phyloP scores from a whole-genome alignment of 1,140 invertebrate genomes.

The Halictus rubicundus region DNA sequence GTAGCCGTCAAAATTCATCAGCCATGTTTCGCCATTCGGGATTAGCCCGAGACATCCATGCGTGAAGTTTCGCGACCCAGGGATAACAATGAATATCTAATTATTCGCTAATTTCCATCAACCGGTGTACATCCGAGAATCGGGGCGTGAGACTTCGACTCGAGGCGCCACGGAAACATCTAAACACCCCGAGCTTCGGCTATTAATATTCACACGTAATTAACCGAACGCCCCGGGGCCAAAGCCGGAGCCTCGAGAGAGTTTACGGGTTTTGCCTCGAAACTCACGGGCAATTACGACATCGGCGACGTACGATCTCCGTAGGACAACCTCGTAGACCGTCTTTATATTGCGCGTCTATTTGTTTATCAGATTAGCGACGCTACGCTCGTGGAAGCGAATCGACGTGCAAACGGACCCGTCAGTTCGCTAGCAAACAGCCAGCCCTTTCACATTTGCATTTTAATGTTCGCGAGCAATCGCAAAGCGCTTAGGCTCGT shows the following conservation, averaged over 20 bases:
- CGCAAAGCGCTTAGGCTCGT: not conserved
- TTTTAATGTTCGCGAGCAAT: slow-evolving; percentile 48
- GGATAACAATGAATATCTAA: not conserved
- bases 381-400: slow-evolving; percentile 7
- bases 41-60: not conserved
- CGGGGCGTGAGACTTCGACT: not conserved
- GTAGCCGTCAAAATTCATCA: not conserved
- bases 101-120: not conserved
- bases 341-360: not conserved
- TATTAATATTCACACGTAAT: slow-evolving; percentile 6
- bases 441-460: slow-evolving; percentile 36
- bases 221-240: not conserved
- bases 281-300: slow-evolving; percentile 2
- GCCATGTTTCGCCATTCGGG: not conserved
- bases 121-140: not conserved
- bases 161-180: not conserved
- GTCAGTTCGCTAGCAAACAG: slow-evolving; percentile 19
- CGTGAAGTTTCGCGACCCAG: not conserved
- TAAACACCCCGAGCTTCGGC: not conserved
- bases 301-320: not conserved
- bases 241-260: not conserved
- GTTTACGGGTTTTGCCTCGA: not conserved
- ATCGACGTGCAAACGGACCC: slow-evolving; percentile 11
- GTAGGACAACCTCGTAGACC: too few relatives aligned
- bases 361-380: slow-evolving; percentile 42